Evolutionary conservation across 23 tunicate species (phyloP), one percentile per base, ranked within the genome.

Genomic region (Phallusia fumigata): DNA sequence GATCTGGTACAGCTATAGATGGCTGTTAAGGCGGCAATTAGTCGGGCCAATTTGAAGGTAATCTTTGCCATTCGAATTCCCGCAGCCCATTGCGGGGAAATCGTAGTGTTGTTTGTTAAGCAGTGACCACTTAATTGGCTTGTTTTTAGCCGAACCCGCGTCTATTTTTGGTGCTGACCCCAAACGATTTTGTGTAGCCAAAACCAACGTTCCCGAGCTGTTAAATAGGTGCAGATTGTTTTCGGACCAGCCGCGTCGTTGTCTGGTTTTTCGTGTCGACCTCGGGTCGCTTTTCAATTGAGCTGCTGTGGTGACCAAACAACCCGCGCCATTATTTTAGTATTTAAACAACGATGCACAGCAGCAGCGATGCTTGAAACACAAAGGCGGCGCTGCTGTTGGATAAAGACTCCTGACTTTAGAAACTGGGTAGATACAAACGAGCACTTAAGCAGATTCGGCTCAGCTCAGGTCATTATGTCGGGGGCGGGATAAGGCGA

Each of bases 401-500:
- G 26, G 28, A 58, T 6, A 58, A 58, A 58, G 1, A 24, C 28
- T 58, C 69, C 69, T 16, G 28, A 11, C 69, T 58, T 58, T 21
- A 24, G 28, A 58, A 58, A 6, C 69, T 58, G 5, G 13, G 26
- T 3, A 24, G 26, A 1, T 58, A 58, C 69, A 58, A 58, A 58
- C 13, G 69, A 13, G 28, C 69, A 58, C 69, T 58, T 58, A 58
- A 6, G 16, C 69, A 58, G 69, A 58, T 24, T 58, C 69, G 16
- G 69, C 28, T 21, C 69, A 24, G 69, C 28, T 21, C 69, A 16
- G 69, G 1, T 58, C 69, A 58, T 58, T 58, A 21, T 22, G 69
- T 58, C 16, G 69, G 69, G 69, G 69, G 69, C 69, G 69, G 28
- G 28, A 58, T 58, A 24, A 58, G 28, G 26, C 69, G 69, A 58